Percentiles rank a stretch among this genome's conserved stretches.
Evolutionary conservation across 2,888 invertebrate genomes (phyloP).

Genomic region (Poecilobothrus nobilitatus): DNA sequence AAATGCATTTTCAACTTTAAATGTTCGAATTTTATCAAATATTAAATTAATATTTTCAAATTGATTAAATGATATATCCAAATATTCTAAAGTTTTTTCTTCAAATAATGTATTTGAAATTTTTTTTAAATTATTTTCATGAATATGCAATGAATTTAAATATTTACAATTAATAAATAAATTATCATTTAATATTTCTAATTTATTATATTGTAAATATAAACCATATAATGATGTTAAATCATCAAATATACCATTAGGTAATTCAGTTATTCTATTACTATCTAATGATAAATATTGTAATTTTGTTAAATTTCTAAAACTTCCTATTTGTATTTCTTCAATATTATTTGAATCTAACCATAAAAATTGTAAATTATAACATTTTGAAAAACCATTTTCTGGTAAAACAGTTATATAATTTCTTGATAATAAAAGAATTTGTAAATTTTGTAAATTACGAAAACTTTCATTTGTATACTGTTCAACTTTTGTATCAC

Average conservation of each 20-base stretch:
- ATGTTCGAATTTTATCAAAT: not conserved
- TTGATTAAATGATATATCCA: not conserved
- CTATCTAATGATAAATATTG: conserved; percentile 31
- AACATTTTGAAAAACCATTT: conserved; percentile 29
- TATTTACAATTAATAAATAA: not conserved
- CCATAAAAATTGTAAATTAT: conserved; percentile 33
- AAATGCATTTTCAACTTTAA: not conserved
- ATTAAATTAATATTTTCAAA: not conserved
- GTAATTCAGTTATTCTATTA: conserved; percentile 30
- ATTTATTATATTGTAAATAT: conserved; percentile 1
- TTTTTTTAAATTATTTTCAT: not conserved
- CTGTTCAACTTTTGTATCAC: not conserved
- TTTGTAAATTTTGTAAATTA: conserved; percentile 14
- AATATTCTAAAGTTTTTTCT: not conserved
- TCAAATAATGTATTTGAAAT: not conserved
- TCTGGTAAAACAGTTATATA: conserved; percentile 26
- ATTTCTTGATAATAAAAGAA: conserved; percentile 33
- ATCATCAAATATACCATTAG: conserved; percentile 28
- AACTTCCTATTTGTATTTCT: conserved; percentile 27
- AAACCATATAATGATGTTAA: not conserved
- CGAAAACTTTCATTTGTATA: not conserved
- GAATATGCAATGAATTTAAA: not conserved
- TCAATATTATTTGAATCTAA: conserved; percentile 29
- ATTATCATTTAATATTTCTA: not conserved
- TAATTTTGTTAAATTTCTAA: conserved; percentile 31